Evolutionary conservation across 2,797 vertebrate species (phyloP), one percentile per base, ranked within the genome.

Genomic region (Platalea minor): DNA sequence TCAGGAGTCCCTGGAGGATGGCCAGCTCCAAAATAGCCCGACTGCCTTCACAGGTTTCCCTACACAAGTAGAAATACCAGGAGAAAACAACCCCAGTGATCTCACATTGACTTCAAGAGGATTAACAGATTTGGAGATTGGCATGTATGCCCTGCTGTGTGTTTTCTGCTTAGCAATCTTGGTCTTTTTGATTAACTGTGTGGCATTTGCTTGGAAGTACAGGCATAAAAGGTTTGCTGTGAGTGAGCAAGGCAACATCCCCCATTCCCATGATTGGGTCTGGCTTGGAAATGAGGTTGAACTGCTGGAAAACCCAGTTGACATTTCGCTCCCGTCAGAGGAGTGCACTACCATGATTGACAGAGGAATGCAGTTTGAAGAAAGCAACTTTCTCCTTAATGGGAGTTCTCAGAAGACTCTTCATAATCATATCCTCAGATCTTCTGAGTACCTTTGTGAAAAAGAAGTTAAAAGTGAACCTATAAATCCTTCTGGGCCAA

Each of bases 201-300:
- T 99, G 97, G 99, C 99, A 24, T 99, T 99, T 85, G 99, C 99
- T 43, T 99, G 99, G 98, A 99, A 99, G 92, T 99, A 99, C 92
- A 98, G 99, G 82, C 99, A 99, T 98, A 99, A 99, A 97, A 98
- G 99, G 92, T 98, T 99, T 17, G 98, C 99, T 0, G 99, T 99
- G 82, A 98, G 99, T 7, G 99, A 99, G 95, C 99, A 99, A 63
- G 99, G 99, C 95, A 99, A 98, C 97, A 98, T 99, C 97, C 99
- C 99, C 91, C 99, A 99, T 74, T 99, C 99, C 86, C 99, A 99
- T 9, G 99, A 99, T 94, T 99, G 99, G 99, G 99, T 99, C 85
- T 99, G 99, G 99, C 99, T 99, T 11, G 99, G 99, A 80, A 99
- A 99, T 8, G 99, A 99, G 96, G 98, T 99, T 1, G 99, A 99